Evolutionary conservation across 2,113 vertebrate species (phyloP), one percentile per base, ranked within the genome.

Genomic region (Phaethon lepturus): DNA sequence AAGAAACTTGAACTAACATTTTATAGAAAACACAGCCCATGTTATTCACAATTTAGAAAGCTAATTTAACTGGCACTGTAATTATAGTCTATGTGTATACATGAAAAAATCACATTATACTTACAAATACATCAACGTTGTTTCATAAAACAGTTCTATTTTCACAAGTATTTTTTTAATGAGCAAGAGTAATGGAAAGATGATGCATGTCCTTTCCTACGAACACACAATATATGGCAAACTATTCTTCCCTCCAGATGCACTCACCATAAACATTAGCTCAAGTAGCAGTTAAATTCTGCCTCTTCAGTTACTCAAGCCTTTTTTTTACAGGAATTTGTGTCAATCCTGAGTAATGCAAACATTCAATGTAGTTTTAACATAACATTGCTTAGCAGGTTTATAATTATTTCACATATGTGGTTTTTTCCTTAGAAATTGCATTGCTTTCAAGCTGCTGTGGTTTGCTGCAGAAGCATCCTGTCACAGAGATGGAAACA

Each of bases 1-100:
- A 92, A 74, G 28, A 50, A 93, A 93, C 7, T 52, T 25, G 25
- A 95, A 88, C 15, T 47, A 78, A 82, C 2, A 4, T 74, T 90
- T 90, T 88, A 94, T 64, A 69, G 79, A 93, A 96, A 95, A 90
- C 23, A 90, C 28, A 88, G 53, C 18, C 69, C 31, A 35, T 24
- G 22, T 49, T 94, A 55, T 45, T 92, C 84, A 90, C 52, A 71
- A 75, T 68, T 76, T 74, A 71, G 59, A 52, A 86, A 95, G 72
- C 20, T 71, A 63, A 94, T 93, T 64, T 90, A 90, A 82, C 26
- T 69, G 50, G 38, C n/a, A 88, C 18, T 84, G 38, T 67, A 92
- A 85, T 50, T 86, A 66, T 3, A 91, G 72, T 35, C 45, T 60
- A 49, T 31, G 47, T 33, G 17, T 13, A 86, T 50, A 93, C 15